A percentile compares a stretch with the other conserved stretches of the same genome.
These are phyloP conservation scores for Lerista edwardsae DNA, from an alignment of 2,797 vertebrate species.

Conservation along the genomic window DNA sequence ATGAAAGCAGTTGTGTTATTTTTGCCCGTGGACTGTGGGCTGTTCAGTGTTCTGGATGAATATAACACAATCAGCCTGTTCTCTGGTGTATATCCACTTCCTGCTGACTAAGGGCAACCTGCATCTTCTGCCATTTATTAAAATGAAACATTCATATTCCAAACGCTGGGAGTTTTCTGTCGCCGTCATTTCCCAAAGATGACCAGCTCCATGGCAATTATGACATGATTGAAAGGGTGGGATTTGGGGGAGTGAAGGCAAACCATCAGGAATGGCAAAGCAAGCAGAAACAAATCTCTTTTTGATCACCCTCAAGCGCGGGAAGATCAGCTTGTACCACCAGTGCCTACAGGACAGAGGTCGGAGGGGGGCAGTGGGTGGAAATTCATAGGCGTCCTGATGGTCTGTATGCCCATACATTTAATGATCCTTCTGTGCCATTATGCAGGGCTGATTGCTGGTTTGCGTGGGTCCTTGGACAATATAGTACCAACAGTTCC, in stretches of 20 bases:
- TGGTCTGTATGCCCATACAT: slow-evolving; percentile 74
- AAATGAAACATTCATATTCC: slow-evolving; percentile 79
- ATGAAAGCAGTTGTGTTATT: slow-evolving; percentile 78
- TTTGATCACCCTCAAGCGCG: slow-evolving; percentile 67
- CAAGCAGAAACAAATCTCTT: slow-evolving; percentile 69
- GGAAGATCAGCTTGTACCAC: slow-evolving; percentile 39
- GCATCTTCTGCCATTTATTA: slow-evolving; percentile 83
- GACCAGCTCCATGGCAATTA: slow-evolving; percentile 76
- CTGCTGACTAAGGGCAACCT: slow-evolving; percentile 83
- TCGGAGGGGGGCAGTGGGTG: slow-evolving; percentile 64
- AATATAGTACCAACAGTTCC: neutral
- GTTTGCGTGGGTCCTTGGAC: neutral
- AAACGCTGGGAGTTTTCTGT: slow-evolving; percentile 32
- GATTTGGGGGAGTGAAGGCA: slow-evolving; percentile 71
- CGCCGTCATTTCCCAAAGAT: slow-evolving; percentile 68
- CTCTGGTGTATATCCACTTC: slow-evolving; percentile 83
- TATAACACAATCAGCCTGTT: slow-evolving; percentile 85
- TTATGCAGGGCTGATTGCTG: slow-evolving; percentile 25
- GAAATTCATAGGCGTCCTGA: slow-evolving; percentile 69
- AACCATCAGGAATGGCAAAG: slow-evolving; percentile 72
- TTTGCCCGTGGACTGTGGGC: slow-evolving; percentile 75
- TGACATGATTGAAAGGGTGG: slow-evolving; percentile 72
- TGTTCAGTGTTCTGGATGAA: slow-evolving; percentile 84
- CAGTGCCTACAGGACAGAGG: slow-evolving; percentile 42
- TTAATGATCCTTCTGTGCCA: slow-evolving; percentile 64